Conservation (phyloP, 2,113 vertebrate species). For the Falco punctatus region DNA sequence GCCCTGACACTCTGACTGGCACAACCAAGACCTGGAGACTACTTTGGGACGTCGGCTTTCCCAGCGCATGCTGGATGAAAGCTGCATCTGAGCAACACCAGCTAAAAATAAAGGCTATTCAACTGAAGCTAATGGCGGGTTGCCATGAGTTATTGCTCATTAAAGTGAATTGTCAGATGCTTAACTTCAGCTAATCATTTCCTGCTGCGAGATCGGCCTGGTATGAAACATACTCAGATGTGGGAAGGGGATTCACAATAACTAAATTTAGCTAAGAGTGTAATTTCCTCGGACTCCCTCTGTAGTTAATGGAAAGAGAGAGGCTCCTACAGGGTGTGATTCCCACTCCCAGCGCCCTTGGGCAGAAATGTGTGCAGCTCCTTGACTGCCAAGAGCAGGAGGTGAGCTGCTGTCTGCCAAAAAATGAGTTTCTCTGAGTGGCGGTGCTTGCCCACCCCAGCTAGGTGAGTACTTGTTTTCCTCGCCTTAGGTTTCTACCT, state of each 20-base stretch:
- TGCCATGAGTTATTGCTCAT: constrained; percentile 67
- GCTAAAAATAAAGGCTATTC: constrained; percentile 71
- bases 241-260: constrained; percentile 56
- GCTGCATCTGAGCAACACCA: constrained; percentile 45
- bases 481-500: neutral
- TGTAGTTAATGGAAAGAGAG: constrained; percentile 58
- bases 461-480: neutral
- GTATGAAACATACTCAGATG: neutral
- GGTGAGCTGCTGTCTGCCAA: neutral
- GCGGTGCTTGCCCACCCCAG: neutral
- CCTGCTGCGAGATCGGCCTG: constrained; percentile 36
- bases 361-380: neutral
- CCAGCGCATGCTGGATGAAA: constrained; percentile 33
- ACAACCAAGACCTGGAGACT: constrained; percentile 58
- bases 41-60: constrained; percentile 65
- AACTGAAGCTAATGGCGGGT: constrained; percentile 38
- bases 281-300: constrained; percentile 51
- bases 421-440: neutral
- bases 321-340: neutral
- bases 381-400: neutral
- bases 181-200: constrained; percentile 65
- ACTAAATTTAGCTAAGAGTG: constrained; percentile 54
- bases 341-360: neutral
- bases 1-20: constrained; percentile 50
- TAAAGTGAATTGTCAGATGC: constrained; percentile 68